phyloP scores from a whole-genome alignment of 1,140 invertebrate genomes.

The Panagrolaimus sp. region DNA sequence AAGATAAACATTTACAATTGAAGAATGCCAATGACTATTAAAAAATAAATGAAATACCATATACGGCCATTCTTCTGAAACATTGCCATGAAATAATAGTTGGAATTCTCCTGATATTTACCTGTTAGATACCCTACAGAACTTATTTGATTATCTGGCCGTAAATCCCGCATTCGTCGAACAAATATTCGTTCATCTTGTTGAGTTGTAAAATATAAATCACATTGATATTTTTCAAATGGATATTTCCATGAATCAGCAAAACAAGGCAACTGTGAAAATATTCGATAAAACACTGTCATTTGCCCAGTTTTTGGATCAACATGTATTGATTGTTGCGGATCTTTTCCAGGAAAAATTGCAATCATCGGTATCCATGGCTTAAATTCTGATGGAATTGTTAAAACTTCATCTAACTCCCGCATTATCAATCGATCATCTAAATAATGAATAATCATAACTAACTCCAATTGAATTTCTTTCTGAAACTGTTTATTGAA shows the following conservation, averaged over 20 bases:
- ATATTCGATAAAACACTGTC: conserved; percentile 34
- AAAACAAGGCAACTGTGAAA: conserved; percentile 21
- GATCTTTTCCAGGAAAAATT: neutral
- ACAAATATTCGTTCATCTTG: conserved; percentile 40
- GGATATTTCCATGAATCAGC: conserved; percentile 31
- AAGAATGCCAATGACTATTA: conserved; percentile 27
- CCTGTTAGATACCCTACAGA: neutral
- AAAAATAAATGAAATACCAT: conserved; percentile 31
- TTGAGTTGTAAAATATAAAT: conserved; percentile 24
- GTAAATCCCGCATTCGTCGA: conserved; percentile 29
- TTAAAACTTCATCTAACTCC: conserved; percentile 28
- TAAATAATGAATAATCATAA: conserved; percentile 13
- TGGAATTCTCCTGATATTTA: no score
- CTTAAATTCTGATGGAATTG: conserved; percentile 35
- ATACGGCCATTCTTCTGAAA: conserved; percentile 40
- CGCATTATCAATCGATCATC: conserved; percentile 21
- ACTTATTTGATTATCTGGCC: conserved; percentile 16
- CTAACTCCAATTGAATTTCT: neutral
- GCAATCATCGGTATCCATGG: conserved; percentile 36
- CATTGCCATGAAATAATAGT: neutral
- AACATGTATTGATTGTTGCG: conserved; percentile 16
- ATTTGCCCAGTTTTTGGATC: conserved; percentile 47
- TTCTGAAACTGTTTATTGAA: neutral
- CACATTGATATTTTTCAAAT: conserved; percentile 37
- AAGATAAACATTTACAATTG: conserved; percentile 32